phyloP scores from a whole-genome alignment of 2,113 vertebrate species.

The Mesocricetus auratus region DNA sequence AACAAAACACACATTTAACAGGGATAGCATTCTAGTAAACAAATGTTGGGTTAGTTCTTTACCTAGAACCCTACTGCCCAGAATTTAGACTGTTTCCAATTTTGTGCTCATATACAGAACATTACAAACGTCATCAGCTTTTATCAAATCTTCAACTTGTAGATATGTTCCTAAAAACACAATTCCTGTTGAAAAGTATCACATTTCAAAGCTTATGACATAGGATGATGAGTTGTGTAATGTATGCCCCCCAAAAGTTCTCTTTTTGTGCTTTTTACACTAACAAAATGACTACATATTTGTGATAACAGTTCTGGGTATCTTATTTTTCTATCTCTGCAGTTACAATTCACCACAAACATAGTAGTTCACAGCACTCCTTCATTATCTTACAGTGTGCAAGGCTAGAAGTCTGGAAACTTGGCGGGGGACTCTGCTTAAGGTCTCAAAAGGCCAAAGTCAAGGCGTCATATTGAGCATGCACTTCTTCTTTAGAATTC shows the following conservation, averaged over 20 bases:
- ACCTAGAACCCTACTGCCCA: neutral
- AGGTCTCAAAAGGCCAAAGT: neutral
- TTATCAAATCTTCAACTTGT: conserved; percentile 13
- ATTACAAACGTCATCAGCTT: conserved; percentile 5
- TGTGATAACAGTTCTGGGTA: neutral
- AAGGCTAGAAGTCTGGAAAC: neutral
- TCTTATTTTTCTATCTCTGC: neutral
- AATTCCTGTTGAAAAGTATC: neutral
- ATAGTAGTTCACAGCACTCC: neutral
- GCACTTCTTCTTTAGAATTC: neutral
- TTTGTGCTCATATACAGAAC: neutral
- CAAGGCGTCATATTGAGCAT: neutral
- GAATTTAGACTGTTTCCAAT: neutral
- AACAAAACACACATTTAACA: conserved; percentile 12
- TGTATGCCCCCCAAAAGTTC: neutral
- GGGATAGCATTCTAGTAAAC: conserved; percentile 23
- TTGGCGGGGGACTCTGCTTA: neutral
- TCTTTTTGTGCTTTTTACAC: neutral
- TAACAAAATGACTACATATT: neutral
- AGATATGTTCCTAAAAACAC: neutral
- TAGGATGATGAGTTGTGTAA: conserved; percentile 36
- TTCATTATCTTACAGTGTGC: neutral
- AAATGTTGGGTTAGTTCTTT: conserved; percentile 19
- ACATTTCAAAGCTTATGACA: conserved; percentile 19
- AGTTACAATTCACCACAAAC: neutral